These are phyloP conservation scores for Stigmatopora nigra DNA, from an alignment of 2,113 vertebrate genomes.

Conservation along the genomic window DNA sequence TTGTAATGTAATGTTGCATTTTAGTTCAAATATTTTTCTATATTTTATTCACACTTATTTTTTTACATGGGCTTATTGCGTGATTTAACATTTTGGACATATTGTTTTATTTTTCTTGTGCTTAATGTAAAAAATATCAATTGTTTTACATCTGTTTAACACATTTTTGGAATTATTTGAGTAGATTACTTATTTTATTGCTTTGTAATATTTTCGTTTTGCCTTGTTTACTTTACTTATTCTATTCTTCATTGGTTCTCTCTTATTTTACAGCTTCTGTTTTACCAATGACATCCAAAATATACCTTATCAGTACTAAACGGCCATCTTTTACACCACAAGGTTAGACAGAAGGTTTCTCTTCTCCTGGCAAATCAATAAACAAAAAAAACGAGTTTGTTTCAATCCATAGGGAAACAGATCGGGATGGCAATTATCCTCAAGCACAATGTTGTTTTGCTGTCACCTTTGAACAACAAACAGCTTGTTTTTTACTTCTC, in stretches of 20 bases:
- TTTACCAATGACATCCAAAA: background rate
- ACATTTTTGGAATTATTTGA: no score
- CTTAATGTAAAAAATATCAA: no score
- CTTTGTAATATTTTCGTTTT: background rate
- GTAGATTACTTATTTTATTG: background rate
- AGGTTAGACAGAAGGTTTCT: background rate
- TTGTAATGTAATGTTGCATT: no score
- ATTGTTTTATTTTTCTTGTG: no score
- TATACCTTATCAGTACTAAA: background rate
- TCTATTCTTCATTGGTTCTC: background rate
- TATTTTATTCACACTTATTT: no score
- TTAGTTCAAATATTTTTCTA: no score
- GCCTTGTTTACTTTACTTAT: background rate
- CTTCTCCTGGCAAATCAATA: background rate
- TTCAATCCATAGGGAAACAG: background rate
- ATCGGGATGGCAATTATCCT: conserved; percentile 2
- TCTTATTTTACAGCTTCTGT: background rate
- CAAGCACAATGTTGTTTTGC: background rate
- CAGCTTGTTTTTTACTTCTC: background rate
- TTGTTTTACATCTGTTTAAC: no score
- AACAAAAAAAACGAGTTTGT: background rate
- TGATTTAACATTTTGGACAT: no score
- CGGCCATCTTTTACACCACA: background rate
- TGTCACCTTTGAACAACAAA: background rate
- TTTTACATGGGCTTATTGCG: no score